These are phyloP conservation scores for Erethizon dorsatum DNA, from an alignment of 2,797 vertebrate species.

Conservation along the genomic window DNA sequence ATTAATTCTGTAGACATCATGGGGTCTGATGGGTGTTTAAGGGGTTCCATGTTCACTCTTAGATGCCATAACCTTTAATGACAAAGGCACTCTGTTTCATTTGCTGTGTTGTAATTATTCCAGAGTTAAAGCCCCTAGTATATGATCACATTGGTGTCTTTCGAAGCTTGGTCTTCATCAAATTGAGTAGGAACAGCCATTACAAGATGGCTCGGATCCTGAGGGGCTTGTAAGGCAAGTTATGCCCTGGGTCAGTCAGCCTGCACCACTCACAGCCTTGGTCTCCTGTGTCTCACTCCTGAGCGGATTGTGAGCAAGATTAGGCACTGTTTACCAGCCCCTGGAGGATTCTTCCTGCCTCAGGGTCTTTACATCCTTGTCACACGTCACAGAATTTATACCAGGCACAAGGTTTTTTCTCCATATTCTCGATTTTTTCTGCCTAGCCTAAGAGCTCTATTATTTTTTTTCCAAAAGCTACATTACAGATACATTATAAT, in stretches of 20 bases:
- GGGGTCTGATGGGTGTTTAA: not conserved
- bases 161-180: not conserved
- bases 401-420: not conserved
- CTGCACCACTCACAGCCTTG: not conserved
- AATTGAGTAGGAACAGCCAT: not conserved
- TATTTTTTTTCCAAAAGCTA: constrained; percentile 39
- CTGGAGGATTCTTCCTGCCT: not conserved
- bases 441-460: not conserved
- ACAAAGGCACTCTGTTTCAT: not conserved
- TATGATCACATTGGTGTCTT: not conserved
- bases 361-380: not conserved
- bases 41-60: not conserved
- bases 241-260: not conserved
- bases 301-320: not conserved
- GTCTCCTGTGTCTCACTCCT: not conserved
- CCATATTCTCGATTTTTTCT: constrained; percentile 23
- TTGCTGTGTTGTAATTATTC: not conserved
- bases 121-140: not conserved
- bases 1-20: not conserved
- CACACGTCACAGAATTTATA: not conserved
- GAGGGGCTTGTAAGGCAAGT: not conserved
- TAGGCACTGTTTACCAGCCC: not conserved
- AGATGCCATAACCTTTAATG: not conserved
- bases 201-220: not conserved
- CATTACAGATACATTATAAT: not conserved